Evolutionary conservation across 2,113 vertebrate species (phyloP).

Genomic region (Larimichthys crocea): DNA sequence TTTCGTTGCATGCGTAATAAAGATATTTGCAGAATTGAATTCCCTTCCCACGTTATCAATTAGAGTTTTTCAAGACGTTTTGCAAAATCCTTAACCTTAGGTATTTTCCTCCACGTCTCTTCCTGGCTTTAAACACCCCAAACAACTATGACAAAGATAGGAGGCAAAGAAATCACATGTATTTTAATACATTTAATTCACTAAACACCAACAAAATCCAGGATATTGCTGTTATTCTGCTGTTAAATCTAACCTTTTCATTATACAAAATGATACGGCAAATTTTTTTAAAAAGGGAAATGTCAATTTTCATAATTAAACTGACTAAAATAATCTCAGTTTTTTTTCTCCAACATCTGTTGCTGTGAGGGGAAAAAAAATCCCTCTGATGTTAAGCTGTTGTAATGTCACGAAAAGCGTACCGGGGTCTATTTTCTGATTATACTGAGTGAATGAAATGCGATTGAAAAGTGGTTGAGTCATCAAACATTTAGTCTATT

Average conservation of each 20-base stretch:
- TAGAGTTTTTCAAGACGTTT: neutral
- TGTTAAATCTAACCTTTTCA: neutral
- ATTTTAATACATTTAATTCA: neutral
- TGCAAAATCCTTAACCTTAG: neutral
- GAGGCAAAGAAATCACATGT: neutral
- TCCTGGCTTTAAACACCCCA: neutral
- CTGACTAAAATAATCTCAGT: neutral
- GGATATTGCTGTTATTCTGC: neutral
- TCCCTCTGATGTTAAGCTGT: constrained; percentile 8
- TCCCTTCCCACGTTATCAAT: neutral
- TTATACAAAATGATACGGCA: neutral
- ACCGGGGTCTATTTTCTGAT: constrained; percentile 9
- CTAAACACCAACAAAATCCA: neutral
- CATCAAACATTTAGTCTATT: constrained; percentile 45
- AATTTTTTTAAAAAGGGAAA: neutral
- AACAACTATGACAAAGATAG: neutral
- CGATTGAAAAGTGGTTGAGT: constrained; percentile 33
- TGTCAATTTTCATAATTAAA: neutral
- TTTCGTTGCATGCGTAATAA: neutral
- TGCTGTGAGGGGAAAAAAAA: neutral
- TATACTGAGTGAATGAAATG: constrained; percentile 40
- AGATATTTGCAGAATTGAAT: neutral
- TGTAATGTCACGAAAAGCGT: constrained; percentile 14
- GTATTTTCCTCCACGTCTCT: neutral
- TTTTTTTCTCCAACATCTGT: constrained; percentile 4